Conservation (phyloP, 2,113 vertebrate genomes). For the Setophaga kirtlandii region DNA sequence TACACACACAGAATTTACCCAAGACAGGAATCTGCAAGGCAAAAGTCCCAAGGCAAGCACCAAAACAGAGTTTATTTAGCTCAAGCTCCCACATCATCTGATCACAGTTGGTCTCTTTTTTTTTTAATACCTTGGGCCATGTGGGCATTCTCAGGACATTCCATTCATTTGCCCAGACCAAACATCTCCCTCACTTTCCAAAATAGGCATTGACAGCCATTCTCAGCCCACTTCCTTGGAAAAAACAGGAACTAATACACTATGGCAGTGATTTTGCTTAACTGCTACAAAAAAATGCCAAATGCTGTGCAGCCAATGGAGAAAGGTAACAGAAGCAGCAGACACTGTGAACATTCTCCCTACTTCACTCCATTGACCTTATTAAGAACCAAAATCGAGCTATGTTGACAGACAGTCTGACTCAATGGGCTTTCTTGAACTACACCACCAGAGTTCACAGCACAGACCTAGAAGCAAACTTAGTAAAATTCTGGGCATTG, state of each 20-base stretch:
- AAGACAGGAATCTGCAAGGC: background rate
- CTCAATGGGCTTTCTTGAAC: background rate
- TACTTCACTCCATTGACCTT: background rate
- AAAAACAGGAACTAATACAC: background rate
- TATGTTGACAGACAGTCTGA: background rate
- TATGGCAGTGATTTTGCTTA: background rate
- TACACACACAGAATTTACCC: background rate
- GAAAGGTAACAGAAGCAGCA: background rate
- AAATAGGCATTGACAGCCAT: background rate
- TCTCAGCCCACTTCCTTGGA: background rate
- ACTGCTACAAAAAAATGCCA: background rate
- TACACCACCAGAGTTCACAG: background rate
- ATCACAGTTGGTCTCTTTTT: background rate
- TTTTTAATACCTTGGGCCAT: background rate
- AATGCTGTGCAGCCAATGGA: background rate
- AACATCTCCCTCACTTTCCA: background rate
- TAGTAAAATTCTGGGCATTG: background rate
- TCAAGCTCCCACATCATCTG: background rate
- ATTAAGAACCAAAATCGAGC: background rate
- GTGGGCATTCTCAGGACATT: conserved; percentile 38
- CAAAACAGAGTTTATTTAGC: background rate
- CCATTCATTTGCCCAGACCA: conserved; percentile 5
- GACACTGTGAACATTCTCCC: background rate
- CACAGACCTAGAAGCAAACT: background rate
- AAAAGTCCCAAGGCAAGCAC: background rate